Evolutionary conservation across 2,113 vertebrate genomes (phyloP).

Genomic region (Poeciliopsis retropinna): DNA sequence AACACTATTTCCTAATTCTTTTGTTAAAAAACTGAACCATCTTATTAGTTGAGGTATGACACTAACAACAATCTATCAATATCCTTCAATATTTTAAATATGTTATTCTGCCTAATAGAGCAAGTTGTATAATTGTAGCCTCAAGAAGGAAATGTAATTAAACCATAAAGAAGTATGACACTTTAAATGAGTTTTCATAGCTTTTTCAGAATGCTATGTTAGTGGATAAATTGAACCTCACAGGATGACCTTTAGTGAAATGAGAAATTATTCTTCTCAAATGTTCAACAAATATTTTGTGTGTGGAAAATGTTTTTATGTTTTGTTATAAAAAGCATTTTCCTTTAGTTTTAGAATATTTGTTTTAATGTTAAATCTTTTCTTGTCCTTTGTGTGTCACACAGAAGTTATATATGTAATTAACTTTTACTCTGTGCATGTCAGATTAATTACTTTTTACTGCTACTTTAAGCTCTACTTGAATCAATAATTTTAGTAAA

Average conservation of each 20-base stretch:
- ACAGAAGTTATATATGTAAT: neutral
- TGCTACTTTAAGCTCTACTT: neutral
- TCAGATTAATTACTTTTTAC: neutral
- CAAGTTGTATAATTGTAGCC: neutral
- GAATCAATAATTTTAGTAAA: neutral
- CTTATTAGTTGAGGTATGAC: neutral
- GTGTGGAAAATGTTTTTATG: neutral
- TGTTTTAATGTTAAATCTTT: neutral
- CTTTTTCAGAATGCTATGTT: neutral
- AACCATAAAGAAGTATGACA: neutral
- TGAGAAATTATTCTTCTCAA: neutral
- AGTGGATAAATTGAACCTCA: neutral
- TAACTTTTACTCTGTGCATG: neutral
- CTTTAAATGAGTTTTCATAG: neutral
- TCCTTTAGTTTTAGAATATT: neutral
- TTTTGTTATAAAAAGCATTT: neutral
- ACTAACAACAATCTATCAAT: neutral
- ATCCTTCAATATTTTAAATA: neutral
- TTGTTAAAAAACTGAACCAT: neutral
- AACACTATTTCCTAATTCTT: too few relatives aligned
- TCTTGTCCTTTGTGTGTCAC: neutral
- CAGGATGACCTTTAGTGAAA: neutral
- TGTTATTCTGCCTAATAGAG: neutral
- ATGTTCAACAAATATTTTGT: neutral
- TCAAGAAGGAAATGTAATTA: slow-evolving; percentile 1